Evolutionary conservation across 53 echinoderm and acorn worm species (phyloP), one percentile per base, ranked within the genome.

Genomic region (Glandiceps talaboti): DNA sequence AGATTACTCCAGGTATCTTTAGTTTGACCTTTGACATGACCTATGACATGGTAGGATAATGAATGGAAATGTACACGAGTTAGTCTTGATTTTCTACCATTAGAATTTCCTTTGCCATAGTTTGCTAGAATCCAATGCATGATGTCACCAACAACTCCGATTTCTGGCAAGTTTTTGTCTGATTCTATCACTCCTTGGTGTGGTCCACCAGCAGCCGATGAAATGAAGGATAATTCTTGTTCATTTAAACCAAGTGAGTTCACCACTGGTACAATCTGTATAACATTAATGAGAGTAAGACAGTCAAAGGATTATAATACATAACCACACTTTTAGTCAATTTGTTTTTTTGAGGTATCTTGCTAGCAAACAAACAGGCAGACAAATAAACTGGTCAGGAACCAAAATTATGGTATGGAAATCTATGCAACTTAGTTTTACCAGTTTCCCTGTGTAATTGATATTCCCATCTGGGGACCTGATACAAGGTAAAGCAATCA

Each of bases 181-280:
- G 85, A 81, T 73, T 84, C 64, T 45, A 45, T 45, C 25, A 94
- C 73, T 33, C 88, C 90, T 0, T 83, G 33, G 80, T 93, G 87
- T 28, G 91, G 91, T 31, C 93, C 89, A n/a, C 82, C 76, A 78
- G 86, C 90, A 74, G 87, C 82, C 0, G 83, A 75, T 10, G 99
- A 91, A 30, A 99, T 78, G 75, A 94, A 89, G 64, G 82, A 77
- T 0, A 99, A 85, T 80, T 99, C 99, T 80, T 99, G 99, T 82
- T 99, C 99, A 76, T 99, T 99, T 30, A 99, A 80, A 30, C 99
- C 99, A 72, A 99, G 80, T 12, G 99, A 99, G 30, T 99, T 87
- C 20, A 99, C 88, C 0, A 79, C 32, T 32, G 93, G 86, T 31
- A 99, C 77, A 0, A 99, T 89, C 99, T 99, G 82, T 33, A 77